Evolutionary conservation across 2,888 invertebrate species (phyloP).

Genomic region (Perizoma affinitatum): DNA sequence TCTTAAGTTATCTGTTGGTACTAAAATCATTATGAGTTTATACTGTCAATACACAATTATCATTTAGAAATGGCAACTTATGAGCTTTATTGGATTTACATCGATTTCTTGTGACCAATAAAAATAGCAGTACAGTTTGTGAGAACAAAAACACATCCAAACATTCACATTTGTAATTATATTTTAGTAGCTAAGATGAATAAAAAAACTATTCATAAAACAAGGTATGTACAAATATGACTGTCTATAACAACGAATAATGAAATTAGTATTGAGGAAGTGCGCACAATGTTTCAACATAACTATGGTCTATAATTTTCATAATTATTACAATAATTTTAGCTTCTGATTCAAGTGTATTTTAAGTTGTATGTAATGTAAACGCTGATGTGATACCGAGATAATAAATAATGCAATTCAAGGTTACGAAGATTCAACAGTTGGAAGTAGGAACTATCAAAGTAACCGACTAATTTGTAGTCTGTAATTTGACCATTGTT

Average conservation of each 20-base stretch:
- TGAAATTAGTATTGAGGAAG: slow-evolving; percentile 27
- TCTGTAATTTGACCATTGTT: slow-evolving; percentile 19
- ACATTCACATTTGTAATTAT: too few species aligned
- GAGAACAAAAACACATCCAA: too few species aligned
- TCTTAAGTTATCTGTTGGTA: too few species aligned
- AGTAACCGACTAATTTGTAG: background rate
- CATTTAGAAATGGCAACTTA: too few species aligned
- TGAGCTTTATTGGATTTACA: too few species aligned
- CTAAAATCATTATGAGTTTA: too few species aligned
- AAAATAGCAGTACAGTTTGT: too few species aligned
- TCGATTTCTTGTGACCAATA: too few species aligned
- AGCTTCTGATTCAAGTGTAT: slow-evolving; percentile 18
- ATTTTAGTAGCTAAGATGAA: too few species aligned
- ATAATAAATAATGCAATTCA: slow-evolving; percentile 25
- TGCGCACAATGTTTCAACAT: slow-evolving; percentile 6
- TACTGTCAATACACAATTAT: too few species aligned
- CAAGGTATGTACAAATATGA: background rate
- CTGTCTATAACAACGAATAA: slow-evolving; percentile 9
- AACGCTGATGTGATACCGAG: slow-evolving; percentile 11
- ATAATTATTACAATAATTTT: slow-evolving; percentile 25
- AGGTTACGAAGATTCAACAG: slow-evolving; percentile 25
- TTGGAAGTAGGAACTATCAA: slow-evolving; percentile 10
- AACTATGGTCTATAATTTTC: slow-evolving; percentile 31
- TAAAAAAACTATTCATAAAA: too few species aligned
- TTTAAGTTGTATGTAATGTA: too few species aligned